These are phyloP conservation scores for Fratercula arctica DNA, from an alignment of 2,797 vertebrate species.

Conservation along the genomic window DNA sequence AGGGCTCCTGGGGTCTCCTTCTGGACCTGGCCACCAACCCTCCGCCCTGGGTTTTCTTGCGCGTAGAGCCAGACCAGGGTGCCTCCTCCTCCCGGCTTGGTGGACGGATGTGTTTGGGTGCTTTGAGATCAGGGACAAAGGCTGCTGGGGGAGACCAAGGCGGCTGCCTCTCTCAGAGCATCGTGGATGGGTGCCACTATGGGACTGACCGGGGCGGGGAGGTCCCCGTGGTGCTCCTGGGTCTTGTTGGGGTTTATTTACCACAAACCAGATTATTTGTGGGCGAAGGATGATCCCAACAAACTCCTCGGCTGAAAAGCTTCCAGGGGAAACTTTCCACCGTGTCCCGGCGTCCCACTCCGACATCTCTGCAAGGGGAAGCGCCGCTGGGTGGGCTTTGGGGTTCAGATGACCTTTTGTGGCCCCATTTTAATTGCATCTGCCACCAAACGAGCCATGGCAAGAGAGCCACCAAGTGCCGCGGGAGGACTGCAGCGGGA, in stretches of 20 bases:
- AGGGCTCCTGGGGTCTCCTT: not conserved
- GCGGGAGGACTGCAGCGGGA: not conserved
- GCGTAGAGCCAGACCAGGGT: not conserved
- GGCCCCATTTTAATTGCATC: not conserved
- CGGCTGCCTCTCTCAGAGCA: not conserved
- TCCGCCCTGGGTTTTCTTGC: not conserved
- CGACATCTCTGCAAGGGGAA: accelerated
- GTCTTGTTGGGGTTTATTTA: accelerated
- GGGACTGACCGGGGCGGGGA: not conserved
- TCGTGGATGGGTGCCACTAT: not conserved
- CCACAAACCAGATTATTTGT: not conserved
- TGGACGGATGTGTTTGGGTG: not conserved
- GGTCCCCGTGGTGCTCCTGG: not conserved
- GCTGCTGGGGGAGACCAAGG: not conserved
- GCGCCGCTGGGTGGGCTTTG: not conserved
- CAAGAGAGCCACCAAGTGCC: not conserved
- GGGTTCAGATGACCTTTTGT: not conserved
- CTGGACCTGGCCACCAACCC: not conserved
- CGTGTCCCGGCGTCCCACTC: accelerated
- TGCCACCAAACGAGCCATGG: not conserved
- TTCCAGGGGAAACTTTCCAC: not conserved
- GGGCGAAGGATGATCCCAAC: not conserved
- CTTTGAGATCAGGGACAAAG: not conserved
- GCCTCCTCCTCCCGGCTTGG: not conserved
- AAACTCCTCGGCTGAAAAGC: not conserved